Evolutionary conservation across 2,888 invertebrate species (phyloP).

Genomic region (Idaea aversata): DNA sequence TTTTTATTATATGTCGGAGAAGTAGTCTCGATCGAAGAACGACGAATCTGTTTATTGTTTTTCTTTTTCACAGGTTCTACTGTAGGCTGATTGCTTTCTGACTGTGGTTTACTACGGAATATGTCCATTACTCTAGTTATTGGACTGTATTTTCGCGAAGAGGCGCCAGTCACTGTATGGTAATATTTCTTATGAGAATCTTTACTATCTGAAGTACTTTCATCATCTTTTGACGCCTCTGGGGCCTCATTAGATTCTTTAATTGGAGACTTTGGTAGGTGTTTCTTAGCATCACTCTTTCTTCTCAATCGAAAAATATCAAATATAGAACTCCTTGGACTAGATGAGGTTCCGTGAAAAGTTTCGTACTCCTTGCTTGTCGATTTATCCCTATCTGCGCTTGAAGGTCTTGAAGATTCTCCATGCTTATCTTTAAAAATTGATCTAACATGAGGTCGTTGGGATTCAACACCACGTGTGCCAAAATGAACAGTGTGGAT

Average conservation of each 20-base stretch:
- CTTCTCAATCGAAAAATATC: constrained; percentile 74
- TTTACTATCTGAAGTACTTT: constrained; percentile 52
- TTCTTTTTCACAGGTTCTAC: constrained; percentile 65
- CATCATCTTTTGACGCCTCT: constrained; percentile 57
- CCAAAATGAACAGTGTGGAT: constrained; percentile 76
- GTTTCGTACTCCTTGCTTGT: constrained; percentile 71
- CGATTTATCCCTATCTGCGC: constrained; percentile 62
- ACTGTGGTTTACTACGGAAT: constrained; percentile 66
- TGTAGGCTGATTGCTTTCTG: constrained; percentile 51
- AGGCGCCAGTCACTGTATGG: constrained; percentile 75
- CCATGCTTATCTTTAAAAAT: constrained; percentile 67
- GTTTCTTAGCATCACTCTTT: constrained; percentile 73
- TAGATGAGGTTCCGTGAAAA: constrained; percentile 74
- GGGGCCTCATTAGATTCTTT: constrained; percentile 58
- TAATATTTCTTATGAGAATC: constrained; percentile 75
- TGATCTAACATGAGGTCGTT: constrained; percentile 69
- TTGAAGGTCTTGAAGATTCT: constrained; percentile 63
- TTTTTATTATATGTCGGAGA: constrained; percentile 76
- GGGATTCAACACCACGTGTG: constrained; percentile 71
- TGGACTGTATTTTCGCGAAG: constrained; percentile 73
- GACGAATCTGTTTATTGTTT: constrained; percentile 57
- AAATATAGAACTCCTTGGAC: constrained; percentile 75
- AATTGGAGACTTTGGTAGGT: constrained; percentile 45
- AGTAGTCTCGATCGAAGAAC: constrained; percentile 72
- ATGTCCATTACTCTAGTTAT: constrained; percentile 76